Evolutionary conservation across 2,888 invertebrate genomes (phyloP).

Genomic region (Hypolimnas misippus): DNA sequence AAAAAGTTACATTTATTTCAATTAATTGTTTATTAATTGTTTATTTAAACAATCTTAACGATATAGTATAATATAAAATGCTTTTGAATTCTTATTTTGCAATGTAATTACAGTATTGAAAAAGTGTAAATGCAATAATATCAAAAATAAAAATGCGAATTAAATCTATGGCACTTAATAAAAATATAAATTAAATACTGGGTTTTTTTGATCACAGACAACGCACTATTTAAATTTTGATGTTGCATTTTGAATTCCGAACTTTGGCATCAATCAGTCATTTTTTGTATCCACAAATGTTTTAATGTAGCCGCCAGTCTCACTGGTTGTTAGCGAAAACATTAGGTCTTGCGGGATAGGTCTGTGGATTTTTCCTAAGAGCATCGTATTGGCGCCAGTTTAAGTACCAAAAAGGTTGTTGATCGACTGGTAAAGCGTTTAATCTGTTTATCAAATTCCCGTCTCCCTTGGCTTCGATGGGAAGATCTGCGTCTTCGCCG

Average conservation of each 20-base stretch:
- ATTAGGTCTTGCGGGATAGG: slow-evolving; percentile 60
- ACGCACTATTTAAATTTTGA: too few species aligned
- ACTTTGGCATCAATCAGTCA: background rate
- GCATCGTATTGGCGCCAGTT: slow-evolving; percentile 86
- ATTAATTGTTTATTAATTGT: too few species aligned
- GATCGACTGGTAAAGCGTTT: slow-evolving; percentile 26
- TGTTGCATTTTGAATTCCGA: background rate
- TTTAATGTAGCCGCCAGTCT: background rate
- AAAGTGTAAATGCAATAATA: too few species aligned
- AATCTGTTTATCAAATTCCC: slow-evolving; percentile 28
- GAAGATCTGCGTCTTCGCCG: slow-evolving; percentile 68
- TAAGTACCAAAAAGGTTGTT: slow-evolving; percentile 83
- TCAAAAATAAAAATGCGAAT: too few species aligned
- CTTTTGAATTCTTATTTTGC: too few species aligned
- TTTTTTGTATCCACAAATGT: background rate
- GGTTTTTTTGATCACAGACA: too few species aligned
- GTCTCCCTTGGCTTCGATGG: slow-evolving; percentile 80
- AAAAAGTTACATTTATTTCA: too few species aligned
- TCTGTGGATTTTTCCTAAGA: slow-evolving; percentile 67
- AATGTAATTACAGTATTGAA: too few species aligned
- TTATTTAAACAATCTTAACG: too few species aligned
- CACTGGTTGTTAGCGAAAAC: slow-evolving; percentile 59
- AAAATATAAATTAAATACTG: too few species aligned
- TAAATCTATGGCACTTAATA: too few species aligned
- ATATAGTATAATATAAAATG: too few species aligned